Percentiles rank a stretch among this genome's conserved stretches.
Evolutionary conservation across 1,140 invertebrate genomes (phyloP).

Genomic region (Monomorium pharaonis): DNA sequence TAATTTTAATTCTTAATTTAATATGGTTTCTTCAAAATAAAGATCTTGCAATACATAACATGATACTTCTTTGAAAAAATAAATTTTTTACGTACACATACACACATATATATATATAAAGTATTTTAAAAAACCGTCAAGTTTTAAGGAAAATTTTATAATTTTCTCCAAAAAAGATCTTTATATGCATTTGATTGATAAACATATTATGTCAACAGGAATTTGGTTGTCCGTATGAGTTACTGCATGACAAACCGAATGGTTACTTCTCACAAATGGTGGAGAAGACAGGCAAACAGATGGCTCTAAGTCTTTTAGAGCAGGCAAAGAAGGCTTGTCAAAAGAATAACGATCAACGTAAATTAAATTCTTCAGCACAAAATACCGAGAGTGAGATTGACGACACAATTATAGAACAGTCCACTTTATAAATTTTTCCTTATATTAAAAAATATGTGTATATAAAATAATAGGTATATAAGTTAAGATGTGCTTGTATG

Average conservation of each 20-base stretch:
- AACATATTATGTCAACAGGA: too few species aligned
- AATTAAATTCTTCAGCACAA: neutral
- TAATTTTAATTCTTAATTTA: too few species aligned
- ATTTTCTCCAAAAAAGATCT: neutral
- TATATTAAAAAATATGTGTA: neutral
- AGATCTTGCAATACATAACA: too few species aligned
- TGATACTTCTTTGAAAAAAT: too few species aligned
- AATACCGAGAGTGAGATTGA: neutral
- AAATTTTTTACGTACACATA: too few species aligned
- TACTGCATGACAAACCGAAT: conserved; percentile 81
- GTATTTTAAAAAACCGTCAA: too few species aligned
- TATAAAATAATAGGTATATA: too few species aligned
- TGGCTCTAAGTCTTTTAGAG: conserved; percentile 51
- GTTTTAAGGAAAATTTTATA: neutral
- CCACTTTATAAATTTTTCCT: conserved; percentile 9
- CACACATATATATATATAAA: too few species aligned
- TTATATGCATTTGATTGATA: too few species aligned
- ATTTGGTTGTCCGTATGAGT: conserved; percentile 85
- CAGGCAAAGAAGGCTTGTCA: conserved; percentile 44
- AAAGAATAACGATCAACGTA: neutral
- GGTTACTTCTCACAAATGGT: conserved; percentile 75
- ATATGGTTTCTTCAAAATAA: too few species aligned
- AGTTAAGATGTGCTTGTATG: too few species aligned
- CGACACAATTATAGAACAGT: neutral
- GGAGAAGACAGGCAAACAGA: conserved; percentile 59